These are phyloP conservation scores for Drosophila tsacasi DNA, from an alignment of 1,140 invertebrate species.

Conservation along the genomic window DNA sequence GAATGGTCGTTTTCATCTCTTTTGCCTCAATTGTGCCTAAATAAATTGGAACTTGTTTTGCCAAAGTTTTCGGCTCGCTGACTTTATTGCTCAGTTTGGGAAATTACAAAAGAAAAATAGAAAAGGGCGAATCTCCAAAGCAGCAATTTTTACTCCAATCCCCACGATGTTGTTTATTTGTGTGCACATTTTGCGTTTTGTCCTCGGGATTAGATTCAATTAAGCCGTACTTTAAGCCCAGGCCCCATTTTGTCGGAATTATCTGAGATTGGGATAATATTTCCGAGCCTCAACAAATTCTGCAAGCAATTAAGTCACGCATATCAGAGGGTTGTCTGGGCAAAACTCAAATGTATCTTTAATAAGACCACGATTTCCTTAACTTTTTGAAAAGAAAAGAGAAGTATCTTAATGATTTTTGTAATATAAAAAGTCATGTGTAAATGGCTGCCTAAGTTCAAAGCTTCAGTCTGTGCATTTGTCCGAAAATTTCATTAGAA, in stretches of 20 bases:
- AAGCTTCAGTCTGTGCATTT: background rate
- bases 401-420: background rate
- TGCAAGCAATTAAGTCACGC: background rate
- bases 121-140: slow-evolving; percentile 12
- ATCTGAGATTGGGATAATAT: background rate
- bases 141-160: slow-evolving; percentile 11
- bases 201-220: slow-evolving; percentile 43
- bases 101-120: slow-evolving; percentile 45
- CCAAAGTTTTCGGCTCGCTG: slow-evolving; percentile 51
- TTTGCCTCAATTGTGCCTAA: slow-evolving; percentile 40
- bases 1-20: slow-evolving; percentile 39
- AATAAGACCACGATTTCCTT: background rate
- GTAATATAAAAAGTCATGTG: background rate
- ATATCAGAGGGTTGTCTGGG: background rate
- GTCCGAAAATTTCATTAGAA: background rate
- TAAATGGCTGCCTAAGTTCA: no score
- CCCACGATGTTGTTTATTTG: slow-evolving; percentile 32
- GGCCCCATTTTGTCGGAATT: background rate
- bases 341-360: background rate
- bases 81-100: slow-evolving; percentile 45
- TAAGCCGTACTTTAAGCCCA: slow-evolving; percentile 18
- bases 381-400: background rate
- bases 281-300: slow-evolving; percentile 32
- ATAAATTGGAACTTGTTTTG: slow-evolving; percentile 56
- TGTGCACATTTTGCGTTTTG: slow-evolving; percentile 34